A percentile compares a stretch with the other conserved stretches of the same genome.
Evolutionary conservation across 2,888 invertebrate genomes (phyloP).

Genomic region (Nebria salina): DNA sequence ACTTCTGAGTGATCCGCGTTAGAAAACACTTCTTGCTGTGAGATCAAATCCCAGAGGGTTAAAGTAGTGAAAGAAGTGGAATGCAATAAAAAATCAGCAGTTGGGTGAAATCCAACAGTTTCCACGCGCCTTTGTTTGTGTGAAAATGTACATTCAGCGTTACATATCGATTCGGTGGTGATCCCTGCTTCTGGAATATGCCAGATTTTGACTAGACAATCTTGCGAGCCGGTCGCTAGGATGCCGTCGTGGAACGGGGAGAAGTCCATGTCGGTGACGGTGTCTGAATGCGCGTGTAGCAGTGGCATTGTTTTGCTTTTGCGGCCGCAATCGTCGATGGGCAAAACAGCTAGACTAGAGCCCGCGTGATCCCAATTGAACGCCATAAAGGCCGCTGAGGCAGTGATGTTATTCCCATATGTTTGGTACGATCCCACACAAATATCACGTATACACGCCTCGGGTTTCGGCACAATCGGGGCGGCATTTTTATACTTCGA

Average conservation of each 20-base stretch:
- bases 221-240: conserved; percentile 89
- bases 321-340: conserved; percentile 87
- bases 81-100: conserved; percentile 88
- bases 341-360: conserved; percentile 88
- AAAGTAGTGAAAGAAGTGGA: conserved; percentile 84
- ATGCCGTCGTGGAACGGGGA: conserved; percentile 95
- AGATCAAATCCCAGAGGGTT: conserved; percentile 86
- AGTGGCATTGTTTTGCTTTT: conserved; percentile 89
- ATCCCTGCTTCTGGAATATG: conserved; percentile 85
- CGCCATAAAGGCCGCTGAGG: conserved; percentile 92
- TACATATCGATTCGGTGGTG: conserved; percentile 78
- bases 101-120: conserved; percentile 90
- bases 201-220: conserved; percentile 91
- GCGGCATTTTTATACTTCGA: conserved; percentile 99
- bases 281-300: conserved; percentile 86
- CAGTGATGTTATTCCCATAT: conserved; percentile 94
- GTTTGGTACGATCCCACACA: conserved; percentile 93
- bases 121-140: conserved; percentile 88
- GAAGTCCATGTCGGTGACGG: conserved; percentile 94
- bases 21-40: conserved; percentile 83
- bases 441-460: conserved; percentile 87
- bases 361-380: conserved; percentile 95
- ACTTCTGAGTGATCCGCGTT: conserved; percentile 78
- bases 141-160: conserved; percentile 82
- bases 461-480: conserved; percentile 94